phyloP scores from a whole-genome alignment of 2,797 vertebrate species.

The Mormyrus proboscirostris region DNA sequence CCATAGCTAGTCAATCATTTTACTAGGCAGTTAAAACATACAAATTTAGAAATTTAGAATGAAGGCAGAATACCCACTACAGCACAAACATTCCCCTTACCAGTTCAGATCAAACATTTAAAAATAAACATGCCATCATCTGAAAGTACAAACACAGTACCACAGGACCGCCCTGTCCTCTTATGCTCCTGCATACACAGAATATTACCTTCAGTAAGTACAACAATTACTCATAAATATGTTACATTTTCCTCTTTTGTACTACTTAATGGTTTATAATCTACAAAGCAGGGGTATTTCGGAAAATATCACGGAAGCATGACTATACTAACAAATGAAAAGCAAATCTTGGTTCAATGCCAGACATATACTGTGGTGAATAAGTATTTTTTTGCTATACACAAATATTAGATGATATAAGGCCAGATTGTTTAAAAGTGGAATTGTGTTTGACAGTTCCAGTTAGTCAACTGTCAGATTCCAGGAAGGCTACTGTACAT shows the following conservation, averaged over 20 bases:
- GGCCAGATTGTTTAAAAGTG: not conserved
- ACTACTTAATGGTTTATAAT: not conserved
- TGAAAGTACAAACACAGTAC: not conserved
- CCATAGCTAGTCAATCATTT: not conserved
- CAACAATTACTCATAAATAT: not conserved
- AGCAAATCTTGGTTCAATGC: not conserved
- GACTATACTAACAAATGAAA: not conserved
- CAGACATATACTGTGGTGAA: not conserved
- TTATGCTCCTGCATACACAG: not conserved
- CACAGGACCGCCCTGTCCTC: not conserved
- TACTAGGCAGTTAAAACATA: not conserved
- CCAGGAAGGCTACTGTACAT: not conserved
- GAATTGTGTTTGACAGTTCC: not conserved
- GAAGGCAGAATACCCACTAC: not conserved
- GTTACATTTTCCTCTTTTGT: not conserved
- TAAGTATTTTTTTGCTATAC: not conserved
- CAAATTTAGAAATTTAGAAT: not conserved
- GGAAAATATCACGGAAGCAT: not conserved
- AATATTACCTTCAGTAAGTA: not conserved
- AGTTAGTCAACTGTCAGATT: not conserved
- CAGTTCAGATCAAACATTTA: not conserved
- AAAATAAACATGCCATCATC: not conserved
- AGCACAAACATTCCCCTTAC: not conserved
- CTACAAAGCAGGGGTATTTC: not conserved
- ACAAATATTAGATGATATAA: not conserved